A percentile compares a stretch with the other conserved stretches of the same genome.
Evolutionary conservation across 1,140 invertebrate species (phyloP).

Genomic region (Brevipalpus yothersi): DNA sequence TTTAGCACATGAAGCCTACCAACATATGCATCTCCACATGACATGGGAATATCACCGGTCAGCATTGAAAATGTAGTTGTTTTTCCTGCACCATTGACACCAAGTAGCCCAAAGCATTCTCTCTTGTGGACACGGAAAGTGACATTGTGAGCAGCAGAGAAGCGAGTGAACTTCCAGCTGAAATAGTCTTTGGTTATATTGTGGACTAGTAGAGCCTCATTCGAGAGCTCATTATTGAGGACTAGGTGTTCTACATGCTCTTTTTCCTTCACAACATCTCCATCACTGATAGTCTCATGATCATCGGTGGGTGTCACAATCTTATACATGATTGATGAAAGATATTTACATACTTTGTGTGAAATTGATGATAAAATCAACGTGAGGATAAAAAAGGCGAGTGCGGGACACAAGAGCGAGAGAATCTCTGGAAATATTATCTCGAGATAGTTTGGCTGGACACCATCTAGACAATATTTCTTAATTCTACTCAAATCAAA

Average conservation of each 20-base stretch:
- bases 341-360: neutral
- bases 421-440: neutral
- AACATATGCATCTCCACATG: conserved; percentile 16
- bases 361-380: neutral
- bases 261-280: conserved; percentile 2
- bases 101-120: conserved; percentile 27
- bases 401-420: neutral
- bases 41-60: conserved; percentile 18
- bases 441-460: no score
- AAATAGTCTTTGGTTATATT: conserved; percentile 8
- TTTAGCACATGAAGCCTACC: conserved; percentile 10
- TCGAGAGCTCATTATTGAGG: neutral
- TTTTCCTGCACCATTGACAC: conserved; percentile 22
- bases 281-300: neutral
- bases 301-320: neutral
- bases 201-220: conserved; percentile 10
- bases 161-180: conserved; percentile 3
- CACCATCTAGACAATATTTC: no score
- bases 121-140: conserved; percentile 16
- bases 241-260: neutral
- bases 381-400: neutral
- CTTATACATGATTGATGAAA: neutral
- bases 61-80: conserved; percentile 20
- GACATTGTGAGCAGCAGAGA: conserved; percentile 12
- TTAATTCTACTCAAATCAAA: no score